Conservation (phyloP, 2,888 invertebrate species). For the Drosophila greeni region DNA sequence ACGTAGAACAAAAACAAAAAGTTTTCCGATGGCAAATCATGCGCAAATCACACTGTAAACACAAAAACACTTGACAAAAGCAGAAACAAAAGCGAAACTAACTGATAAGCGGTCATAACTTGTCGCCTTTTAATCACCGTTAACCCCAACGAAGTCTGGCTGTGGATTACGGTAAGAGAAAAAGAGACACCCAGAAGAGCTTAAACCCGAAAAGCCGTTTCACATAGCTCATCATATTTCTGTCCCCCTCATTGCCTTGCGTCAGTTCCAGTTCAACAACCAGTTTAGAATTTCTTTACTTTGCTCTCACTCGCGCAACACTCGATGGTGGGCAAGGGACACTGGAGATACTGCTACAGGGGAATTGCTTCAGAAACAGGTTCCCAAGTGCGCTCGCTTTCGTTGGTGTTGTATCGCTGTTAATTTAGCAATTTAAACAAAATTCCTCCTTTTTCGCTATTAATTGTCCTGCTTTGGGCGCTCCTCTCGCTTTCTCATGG, state of each 20-base stretch:
- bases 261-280: constrained; percentile 62
- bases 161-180: background rate
- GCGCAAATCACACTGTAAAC: constrained; percentile 4
- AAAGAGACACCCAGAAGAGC: constrained; percentile 15
- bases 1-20: background rate
- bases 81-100: constrained; percentile 24
- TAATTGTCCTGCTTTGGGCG: background rate
- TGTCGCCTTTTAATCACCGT: constrained; percentile 37
- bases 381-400: constrained; percentile 66
- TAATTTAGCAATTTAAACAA: constrained; percentile 66
- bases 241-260: constrained; percentile 25
- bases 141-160: constrained; percentile 30
- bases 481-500: constrained; percentile 20
- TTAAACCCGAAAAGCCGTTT: constrained; percentile 33
- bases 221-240: constrained; percentile 27
- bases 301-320: constrained; percentile 9
- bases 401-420: constrained; percentile 47
- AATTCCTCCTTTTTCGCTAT: constrained; percentile 47
- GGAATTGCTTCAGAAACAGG: constrained; percentile 52
- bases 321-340: constrained; percentile 2
- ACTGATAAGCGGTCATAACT: constrained; percentile 53
- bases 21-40: background rate
- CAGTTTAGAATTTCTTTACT: constrained; percentile 66
- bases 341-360: background rate
- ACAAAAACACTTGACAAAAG: constrained; percentile 5